A percentile compares a stretch with the other conserved stretches of the same genome.
Evolutionary conservation across 2,113 vertebrate species (phyloP).

Genomic region (Xiphophorus couchianus): DNA sequence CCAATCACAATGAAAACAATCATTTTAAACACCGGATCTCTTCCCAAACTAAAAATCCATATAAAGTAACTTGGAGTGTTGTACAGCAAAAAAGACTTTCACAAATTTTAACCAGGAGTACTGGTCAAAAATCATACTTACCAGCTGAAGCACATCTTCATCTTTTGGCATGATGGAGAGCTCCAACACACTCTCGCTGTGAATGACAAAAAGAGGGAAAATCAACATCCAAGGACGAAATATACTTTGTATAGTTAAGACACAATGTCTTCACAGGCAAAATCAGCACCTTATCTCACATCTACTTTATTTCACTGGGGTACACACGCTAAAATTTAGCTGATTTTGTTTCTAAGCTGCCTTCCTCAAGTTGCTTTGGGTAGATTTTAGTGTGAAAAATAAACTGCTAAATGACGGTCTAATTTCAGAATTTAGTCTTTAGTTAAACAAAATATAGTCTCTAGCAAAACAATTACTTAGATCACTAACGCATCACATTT

Average conservation of each 20-base stretch:
- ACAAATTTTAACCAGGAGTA: neutral
- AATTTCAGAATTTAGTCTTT: too few relatives aligned
- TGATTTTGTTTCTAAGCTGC: too few relatives aligned
- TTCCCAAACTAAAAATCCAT: neutral
- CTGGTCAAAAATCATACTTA: constrained; percentile 80
- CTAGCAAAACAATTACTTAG: neutral
- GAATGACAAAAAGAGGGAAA: constrained; percentile 24
- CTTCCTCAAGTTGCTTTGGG: too few relatives aligned
- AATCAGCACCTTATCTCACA: neutral
- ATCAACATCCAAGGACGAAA: neutral
- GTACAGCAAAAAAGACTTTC: neutral
- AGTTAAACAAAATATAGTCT: too few relatives aligned
- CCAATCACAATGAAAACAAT: too few relatives aligned
- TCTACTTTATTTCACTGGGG: neutral
- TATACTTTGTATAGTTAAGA: neutral
- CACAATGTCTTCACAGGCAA: neutral
- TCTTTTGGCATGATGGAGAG: constrained; percentile 98
- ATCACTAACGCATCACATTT: neutral
- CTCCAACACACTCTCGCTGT: constrained; percentile 90
- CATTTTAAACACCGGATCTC: neutral
- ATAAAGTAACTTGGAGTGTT: neutral
- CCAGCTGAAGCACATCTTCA: constrained; percentile 96
- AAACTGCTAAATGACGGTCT: too few relatives aligned
- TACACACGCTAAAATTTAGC: too few relatives aligned
- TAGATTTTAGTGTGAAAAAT: too few relatives aligned